Evolutionary conservation across 2,113 vertebrate genomes (phyloP), one percentile per base, ranked within the genome.

Genomic region (Grantiella picta): DNA sequence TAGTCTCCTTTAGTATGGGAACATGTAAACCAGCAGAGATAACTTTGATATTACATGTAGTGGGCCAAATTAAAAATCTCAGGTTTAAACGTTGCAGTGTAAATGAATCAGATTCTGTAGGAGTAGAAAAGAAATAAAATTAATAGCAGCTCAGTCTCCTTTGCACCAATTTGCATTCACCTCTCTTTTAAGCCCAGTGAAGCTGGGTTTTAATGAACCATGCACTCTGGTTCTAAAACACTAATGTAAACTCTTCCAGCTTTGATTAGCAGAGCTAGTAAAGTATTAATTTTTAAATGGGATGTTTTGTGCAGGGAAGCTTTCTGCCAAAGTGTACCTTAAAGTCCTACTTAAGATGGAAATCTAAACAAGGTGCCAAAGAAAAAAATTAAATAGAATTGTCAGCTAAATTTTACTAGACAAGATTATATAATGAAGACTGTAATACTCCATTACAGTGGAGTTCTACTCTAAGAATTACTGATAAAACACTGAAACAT

Each of bases 351-450:
- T 88, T 75, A 81, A 92, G 75, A 93, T 76, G 57, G 82, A 90
- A 84, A 83, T 78, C 79, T 86, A 96, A 96, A 90, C 76, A 93
- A 95, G 36, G 36, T 95, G 82, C 75, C 82, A 92, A 91, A 94
- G 25, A 31, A 59, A 71, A 64, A 86, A 81, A 69, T 21, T 18
- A 64, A 86, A 49, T 61, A 49, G 15, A 29, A 56, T 63, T 75
- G 49, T 64, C 90, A 84, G 69, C 52, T 90, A 76, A 75, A 77
- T 93, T 86, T 84, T 77, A 42, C 40, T 57, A 20, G 8, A 49
- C 36, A 27, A 60, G 24, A 61, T 87, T 88, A 56, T 36, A 33
- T 60, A 88, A 77, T 76, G 84, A 73, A 78, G 86, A 60, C 84
- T 63, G 44, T 56, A 59, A 60, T 82, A 81, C 53, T 75, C 33